These are phyloP conservation scores for Enteromius fasciolatus DNA, from an alignment of 2,797 vertebrate species.

Conservation along the genomic window DNA sequence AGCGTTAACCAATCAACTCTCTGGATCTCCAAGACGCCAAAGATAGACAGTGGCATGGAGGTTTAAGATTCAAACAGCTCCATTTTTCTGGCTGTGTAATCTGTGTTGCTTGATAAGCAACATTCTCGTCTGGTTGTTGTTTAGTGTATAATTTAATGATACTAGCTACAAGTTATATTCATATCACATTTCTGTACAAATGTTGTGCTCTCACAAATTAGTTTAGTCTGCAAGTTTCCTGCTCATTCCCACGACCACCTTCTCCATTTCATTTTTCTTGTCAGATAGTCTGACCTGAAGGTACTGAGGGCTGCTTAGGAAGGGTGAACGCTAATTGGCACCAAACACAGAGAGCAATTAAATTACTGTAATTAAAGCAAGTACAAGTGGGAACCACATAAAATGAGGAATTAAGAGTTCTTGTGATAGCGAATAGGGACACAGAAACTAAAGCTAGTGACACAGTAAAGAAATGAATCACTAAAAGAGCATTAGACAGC, in stretches of 20 bases:
- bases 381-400: constrained; percentile 52
- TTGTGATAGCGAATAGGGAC: constrained; percentile 46
- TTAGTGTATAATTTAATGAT: constrained; percentile 29
- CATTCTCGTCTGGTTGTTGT: constrained; percentile 14
- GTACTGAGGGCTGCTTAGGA: constrained; percentile 22
- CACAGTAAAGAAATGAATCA: constrained; percentile 13
- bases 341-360: constrained; percentile 57
- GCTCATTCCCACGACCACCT: not conserved
- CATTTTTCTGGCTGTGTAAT: not conserved
- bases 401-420: constrained; percentile 53
- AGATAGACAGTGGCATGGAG: constrained; percentile 87
- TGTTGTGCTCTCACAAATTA: constrained; percentile 2
- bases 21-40: constrained; percentile 90
- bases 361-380: constrained; percentile 59
- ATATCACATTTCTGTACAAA: constrained; percentile 26
- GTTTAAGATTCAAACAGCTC: constrained; percentile 71
- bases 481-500: constrained; percentile 15
- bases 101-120: not conserved
- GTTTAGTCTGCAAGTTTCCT: not conserved
- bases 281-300: constrained; percentile 42
- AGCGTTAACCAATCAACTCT: constrained; percentile 84
- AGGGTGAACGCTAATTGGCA: constrained; percentile 56
- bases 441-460: constrained; percentile 23
- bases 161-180: constrained; percentile 11
- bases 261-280: constrained; percentile 21